These are phyloP conservation scores for Scaptomyza hsui DNA, from an alignment of 1,140 invertebrate genomes.

Conservation along the genomic window DNA sequence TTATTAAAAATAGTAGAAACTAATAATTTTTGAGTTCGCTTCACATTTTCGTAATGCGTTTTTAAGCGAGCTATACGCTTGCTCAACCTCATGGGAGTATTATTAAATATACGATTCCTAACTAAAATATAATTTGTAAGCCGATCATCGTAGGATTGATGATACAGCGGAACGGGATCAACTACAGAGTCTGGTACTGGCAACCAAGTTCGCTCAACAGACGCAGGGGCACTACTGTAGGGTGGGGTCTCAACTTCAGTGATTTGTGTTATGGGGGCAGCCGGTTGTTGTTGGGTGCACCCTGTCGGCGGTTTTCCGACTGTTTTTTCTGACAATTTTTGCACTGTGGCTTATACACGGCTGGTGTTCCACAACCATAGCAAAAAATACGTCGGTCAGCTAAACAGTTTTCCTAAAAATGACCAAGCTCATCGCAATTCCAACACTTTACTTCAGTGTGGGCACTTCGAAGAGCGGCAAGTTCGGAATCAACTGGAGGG, in stretches of 20 bases:
- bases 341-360: background rate
- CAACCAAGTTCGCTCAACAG: too few species aligned
- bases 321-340: background rate
- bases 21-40: too few species aligned
- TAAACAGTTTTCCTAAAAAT: too few species aligned
- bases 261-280: too few species aligned
- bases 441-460: background rate
- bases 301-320: background rate
- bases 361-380: background rate
- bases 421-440: too few species aligned
- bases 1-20: background rate
- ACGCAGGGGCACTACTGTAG: too few species aligned
- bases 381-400: too few species aligned
- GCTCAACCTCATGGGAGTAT: background rate
- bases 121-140: background rate
- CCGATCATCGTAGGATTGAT: background rate
- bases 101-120: background rate
- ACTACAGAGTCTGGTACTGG: background rate
- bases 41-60: background rate
- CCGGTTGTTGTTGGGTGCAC: too few species aligned
- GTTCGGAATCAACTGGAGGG: background rate
- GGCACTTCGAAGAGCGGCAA: background rate
- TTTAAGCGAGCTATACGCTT: background rate
- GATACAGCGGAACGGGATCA: background rate
- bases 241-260: too few species aligned